Evolutionary conservation across 2,888 invertebrate genomes (phyloP).

Genomic region (Dione juno): DNA sequence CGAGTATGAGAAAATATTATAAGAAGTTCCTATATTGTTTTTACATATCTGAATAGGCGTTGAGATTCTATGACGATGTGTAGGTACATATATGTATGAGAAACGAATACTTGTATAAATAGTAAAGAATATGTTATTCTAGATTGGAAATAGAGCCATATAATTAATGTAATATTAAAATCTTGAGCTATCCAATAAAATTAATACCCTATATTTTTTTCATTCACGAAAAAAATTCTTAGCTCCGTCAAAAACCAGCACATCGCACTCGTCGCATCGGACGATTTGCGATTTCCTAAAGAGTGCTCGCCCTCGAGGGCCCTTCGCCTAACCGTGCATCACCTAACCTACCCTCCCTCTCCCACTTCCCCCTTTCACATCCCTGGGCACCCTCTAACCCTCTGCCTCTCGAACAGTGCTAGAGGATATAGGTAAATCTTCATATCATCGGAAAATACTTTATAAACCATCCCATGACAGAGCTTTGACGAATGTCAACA

Average conservation of each 20-base stretch:
- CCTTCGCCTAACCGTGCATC: conserved; percentile 65
- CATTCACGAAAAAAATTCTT: conserved; percentile 34
- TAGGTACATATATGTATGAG: too few relatives aligned
- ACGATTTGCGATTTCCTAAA: conserved; percentile 57
- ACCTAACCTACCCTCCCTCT: conserved; percentile 39
- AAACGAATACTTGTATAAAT: too few relatives aligned
- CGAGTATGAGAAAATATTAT: too few relatives aligned
- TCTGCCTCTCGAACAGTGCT: conserved; percentile 27
- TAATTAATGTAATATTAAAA: too few relatives aligned
- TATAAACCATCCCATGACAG: not conserved
- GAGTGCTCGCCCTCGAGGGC: conserved; percentile 67
- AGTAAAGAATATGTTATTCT: too few relatives aligned
- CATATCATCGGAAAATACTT: conserved; percentile 20
- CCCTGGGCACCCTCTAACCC: conserved; percentile 1
- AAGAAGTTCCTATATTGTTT: too few relatives aligned
- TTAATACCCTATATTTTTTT: not conserved
- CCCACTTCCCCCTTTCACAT: conserved; percentile 5
- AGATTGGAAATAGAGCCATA: too few relatives aligned
- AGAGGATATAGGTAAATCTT: conserved; percentile 46
- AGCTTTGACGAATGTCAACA: not conserved
- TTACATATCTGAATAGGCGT: too few relatives aligned
- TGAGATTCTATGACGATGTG: too few relatives aligned
- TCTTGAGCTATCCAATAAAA: too few relatives aligned
- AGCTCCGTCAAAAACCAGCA: conserved; percentile 43
- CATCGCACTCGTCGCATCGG: conserved; percentile 47